Conservation (phyloP, 2,113 vertebrate genomes). For the Henicopernis longicauda region DNA sequence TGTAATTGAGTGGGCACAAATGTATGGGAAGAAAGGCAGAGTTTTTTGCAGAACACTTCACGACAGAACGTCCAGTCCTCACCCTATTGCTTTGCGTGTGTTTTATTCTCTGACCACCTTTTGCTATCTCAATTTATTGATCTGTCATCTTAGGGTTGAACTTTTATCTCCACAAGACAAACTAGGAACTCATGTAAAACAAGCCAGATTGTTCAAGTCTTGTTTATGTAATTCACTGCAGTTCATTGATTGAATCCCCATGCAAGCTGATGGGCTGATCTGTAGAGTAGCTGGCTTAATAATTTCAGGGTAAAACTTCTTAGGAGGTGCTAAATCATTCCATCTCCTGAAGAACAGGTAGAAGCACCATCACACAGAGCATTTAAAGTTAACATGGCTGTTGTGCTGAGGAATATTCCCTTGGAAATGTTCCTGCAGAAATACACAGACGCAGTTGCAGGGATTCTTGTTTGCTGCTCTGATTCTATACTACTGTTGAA, state of each 20-base stretch:
- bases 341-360: not conserved
- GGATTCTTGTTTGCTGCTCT: not conserved
- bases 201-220: not conserved
- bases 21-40: not conserved
- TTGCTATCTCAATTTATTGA: not conserved
- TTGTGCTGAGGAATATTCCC: not conserved
- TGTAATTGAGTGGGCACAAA: not conserved
- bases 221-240: constrained; percentile 21
- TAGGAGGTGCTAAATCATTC: not conserved
- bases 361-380: not conserved
- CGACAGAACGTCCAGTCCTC: not conserved
- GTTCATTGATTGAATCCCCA: not conserved
- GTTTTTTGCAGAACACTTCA: rapidly evolving
- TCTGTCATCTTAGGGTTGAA: not conserved
- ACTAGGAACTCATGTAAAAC: not conserved
- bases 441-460: rapidly evolving
- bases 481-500: not conserved
- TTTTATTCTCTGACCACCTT: not conserved
- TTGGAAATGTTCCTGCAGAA: not conserved
- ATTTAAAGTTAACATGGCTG: not conserved
- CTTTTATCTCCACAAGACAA: not conserved
- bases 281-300: not conserved
- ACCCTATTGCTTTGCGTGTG: not conserved
- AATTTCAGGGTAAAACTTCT: not conserved
- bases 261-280: not conserved